Base-by-base conservation (phyloP, 2,888 invertebrate genomes). In the Venusia cambrica region DNA sequence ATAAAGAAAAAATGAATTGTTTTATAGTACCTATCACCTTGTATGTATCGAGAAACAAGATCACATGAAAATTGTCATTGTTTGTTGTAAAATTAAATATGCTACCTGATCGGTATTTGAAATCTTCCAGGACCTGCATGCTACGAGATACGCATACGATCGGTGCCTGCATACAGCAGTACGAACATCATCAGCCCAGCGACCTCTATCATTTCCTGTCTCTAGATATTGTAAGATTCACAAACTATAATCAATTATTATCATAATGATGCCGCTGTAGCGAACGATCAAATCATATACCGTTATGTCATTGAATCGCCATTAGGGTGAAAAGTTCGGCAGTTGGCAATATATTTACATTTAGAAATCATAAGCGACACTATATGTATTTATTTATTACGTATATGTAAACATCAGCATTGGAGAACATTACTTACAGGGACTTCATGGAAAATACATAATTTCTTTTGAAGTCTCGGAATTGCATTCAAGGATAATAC, bases 121-220 rank as follows among this genome's bases (percentile, higher is more conserved):
- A n/a, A n/a, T n/a, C 38, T 51, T 57, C 11, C 75, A 83, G 83
- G 79, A 73, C 70, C 69, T 62, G 65, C 63, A 73, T 69, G 70
- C 74, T 66, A 73, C 61, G 62, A 62, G 57, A 61, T 64, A 63
- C 68, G 61, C 63, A 67, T 40, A 24, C 64, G 59, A 51, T 57
- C 64, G 72, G 73, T 73, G 77, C 75, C 75, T 73, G 75, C 76
- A 62, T 53, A 61, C 68, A 56, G 71, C 65, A 69, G n/a, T n/a
- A 69, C 67, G 67, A 51, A 59, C 48, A 30, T 60, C 65, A 54
- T 48, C 61, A 46, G 55, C 62, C 54, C 57, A 57, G 60, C 61
- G 48, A 55, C 63, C 58, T 47, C 44, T 43, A 53, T 35, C 47
- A 60, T 56, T 60, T 64, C 64, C 61, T 62, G 57, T 65, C 60